Evolutionary conservation across 1,140 invertebrate genomes (phyloP), one percentile per base, ranked within the genome.

Genomic region (Xylocopa sonorina): DNA sequence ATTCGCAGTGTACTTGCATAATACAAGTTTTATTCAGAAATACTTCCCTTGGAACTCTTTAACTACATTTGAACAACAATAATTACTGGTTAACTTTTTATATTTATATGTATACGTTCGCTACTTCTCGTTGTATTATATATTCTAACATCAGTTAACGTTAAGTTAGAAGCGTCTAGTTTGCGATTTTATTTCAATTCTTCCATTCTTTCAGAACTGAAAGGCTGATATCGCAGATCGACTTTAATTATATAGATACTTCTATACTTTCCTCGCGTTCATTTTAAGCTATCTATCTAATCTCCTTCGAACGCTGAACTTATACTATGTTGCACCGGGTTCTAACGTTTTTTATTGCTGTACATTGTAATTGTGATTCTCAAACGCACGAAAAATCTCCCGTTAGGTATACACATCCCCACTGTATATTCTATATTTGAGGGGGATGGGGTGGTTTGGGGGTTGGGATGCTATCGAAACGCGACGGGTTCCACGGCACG

Each of bases 171-270:
- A 32, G 10, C 18, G 27, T 48, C 18, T 32, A 0, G 21, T 9
- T 57, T 50, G 38, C 16, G 4, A 41, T 18, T 62, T 58, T 58
- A 21, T 21, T 57, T 83, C 74, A 21, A 48, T 66, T 67, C 14
- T 48, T 77, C 24, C 38, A 27, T 74, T 71, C 24, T 9, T 66
- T 46, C 67, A 69, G 66, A 66, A 84, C 62, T 81, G 67, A 85
- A 84, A 85, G 82, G 78, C 78, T 85, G 78, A 84, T 50, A 84
- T 24, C 27, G 53, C 72, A 41, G 74, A 72, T 53, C 76, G 72
- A 75, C 62, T 64, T 84, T 71, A 80, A 53, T 43, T 57, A 41
- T 57, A 41, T 76, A 55, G 38, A 34, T 73, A 77, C 21, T 27
- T 67, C 53, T 55, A 32, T 67, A 77, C 29, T 51, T 64, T 18